These are phyloP conservation scores for Condylura cristata DNA, from an alignment of 2,113 vertebrate genomes.

Conservation along the genomic window DNA sequence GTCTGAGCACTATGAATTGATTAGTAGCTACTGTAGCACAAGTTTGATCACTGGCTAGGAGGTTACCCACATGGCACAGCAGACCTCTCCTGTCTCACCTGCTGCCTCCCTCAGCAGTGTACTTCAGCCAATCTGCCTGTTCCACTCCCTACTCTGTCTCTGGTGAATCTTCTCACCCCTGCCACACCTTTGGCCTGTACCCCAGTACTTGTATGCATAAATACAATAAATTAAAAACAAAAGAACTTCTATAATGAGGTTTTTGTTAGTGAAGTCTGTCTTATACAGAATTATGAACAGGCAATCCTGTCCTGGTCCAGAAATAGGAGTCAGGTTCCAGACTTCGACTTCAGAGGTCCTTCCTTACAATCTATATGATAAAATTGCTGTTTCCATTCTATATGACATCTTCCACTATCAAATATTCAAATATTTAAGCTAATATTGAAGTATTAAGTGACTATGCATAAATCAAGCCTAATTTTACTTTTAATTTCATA, in stretches of 20 bases:
- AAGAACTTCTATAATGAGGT: not conserved
- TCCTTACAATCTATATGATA: not conserved
- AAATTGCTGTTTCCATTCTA: not conserved
- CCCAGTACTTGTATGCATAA: too few species aligned
- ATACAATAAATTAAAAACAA: too few species aligned
- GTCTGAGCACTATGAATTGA: too few species aligned
- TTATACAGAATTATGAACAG: not conserved
- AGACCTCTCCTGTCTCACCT: too few species aligned
- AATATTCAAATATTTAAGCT: conserved; percentile 14
- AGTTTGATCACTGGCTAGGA: too few species aligned
- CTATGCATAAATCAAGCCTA: not conserved
- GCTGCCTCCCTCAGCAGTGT: too few species aligned
- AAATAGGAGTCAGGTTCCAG: not conserved
- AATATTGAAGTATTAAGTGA: conserved; percentile 1
- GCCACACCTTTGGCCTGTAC: too few species aligned
- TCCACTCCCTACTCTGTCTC: too few species aligned
- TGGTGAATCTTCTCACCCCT: too few species aligned
- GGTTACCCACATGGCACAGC: too few species aligned
- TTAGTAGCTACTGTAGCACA: too few species aligned
- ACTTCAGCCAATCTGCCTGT: too few species aligned
- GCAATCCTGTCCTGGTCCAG: not conserved
- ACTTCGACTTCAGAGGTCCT: not conserved
- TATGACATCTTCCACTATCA: not conserved
- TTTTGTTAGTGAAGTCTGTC: not conserved
- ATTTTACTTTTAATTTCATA: not conserved